Percentiles rank a stretch among this genome's conserved stretches.
phyloP scores from a whole-genome alignment of 2,113 vertebrate genomes.

The Nerophis ophidion region DNA sequence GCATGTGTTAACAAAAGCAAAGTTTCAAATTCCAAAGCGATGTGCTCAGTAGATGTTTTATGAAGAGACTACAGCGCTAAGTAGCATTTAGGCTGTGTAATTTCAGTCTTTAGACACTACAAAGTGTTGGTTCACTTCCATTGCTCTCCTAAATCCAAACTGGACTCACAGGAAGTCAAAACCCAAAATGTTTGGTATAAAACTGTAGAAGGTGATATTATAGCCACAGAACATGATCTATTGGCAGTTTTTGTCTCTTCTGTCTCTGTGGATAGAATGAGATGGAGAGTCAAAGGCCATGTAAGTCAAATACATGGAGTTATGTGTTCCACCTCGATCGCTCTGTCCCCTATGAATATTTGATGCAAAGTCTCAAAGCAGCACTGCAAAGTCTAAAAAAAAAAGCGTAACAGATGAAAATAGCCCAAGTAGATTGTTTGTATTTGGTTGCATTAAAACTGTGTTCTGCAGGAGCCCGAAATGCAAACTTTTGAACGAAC shows the following conservation, averaged over 20 bases:
- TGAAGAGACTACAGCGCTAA: not conserved
- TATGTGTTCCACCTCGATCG: conserved; percentile 30
- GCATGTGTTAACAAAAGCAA: not conserved
- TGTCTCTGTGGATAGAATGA: conserved; percentile 1
- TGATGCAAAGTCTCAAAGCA: conserved; percentile 86
- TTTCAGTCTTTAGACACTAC: conserved; percentile 1
- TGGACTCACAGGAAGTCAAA: not conserved
- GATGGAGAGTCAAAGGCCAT: conserved; percentile 41
- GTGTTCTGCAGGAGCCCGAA: not conserved
- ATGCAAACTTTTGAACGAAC: not conserved
- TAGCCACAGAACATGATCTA: not conserved
- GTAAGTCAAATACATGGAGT: conserved; percentile 23
- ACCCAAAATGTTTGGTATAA: not conserved
- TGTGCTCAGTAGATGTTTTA: conserved; percentile 1
- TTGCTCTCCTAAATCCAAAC: not conserved
- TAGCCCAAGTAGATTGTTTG: conserved; percentile 63
- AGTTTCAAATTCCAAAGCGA: not conserved
- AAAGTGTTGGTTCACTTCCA: not conserved
- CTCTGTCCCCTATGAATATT: conserved; percentile 82
- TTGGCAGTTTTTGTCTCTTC: not conserved
- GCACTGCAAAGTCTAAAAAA: conserved; percentile 76
- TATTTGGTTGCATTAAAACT: not conserved
- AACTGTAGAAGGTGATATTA: conserved; percentile 1
- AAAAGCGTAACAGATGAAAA: conserved; percentile 83
- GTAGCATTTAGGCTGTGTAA: not conserved